Base-by-base conservation (phyloP, 1,140 invertebrate species). In the Propsilocerus akamusi region DNA sequence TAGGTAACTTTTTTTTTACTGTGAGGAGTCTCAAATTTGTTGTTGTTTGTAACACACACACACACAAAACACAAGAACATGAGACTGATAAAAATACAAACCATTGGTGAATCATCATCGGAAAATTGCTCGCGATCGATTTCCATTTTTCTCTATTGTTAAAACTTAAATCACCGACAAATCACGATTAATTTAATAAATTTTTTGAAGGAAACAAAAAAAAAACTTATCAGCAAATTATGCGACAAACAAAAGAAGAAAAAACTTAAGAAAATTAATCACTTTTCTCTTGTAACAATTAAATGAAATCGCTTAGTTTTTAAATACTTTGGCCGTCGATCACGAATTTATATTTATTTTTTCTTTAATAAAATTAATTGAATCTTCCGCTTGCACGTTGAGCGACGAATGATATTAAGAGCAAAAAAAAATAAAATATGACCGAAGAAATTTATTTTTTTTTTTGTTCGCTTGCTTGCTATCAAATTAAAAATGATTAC, bases 381-480 rank as follows among this genome's bases (percentile, higher is more conserved):
- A 41, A 41, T 41, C 22, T 41, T 41, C 22, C 14, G 14, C 14
- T 37, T 37, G 30, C 20, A 17, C 22, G 14, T 8, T 20, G 17
- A 41, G 22, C 28, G 28, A 30, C 28, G 10, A 17, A 41, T 8
- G 3, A 17, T 37, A n/a, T 37, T 6, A 12, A 37, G 5, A 12
- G 8, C 32, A 41, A 20, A n/a, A 41, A 17, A 41, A 41, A 41
- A 20, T 14, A 41, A 41, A 41, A 41, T 20, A 41, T 17, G n/a
- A 41, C 34, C 14, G 22, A n/a, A n/a, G n/a, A n/a, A n/a, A n/a
- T n/a, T n/a, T n/a, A n/a, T n/a, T n/a, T n/a, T n/a, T n/a, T 41
- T 41, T 41, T 41, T 41, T 41, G 34, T 41, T 41, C 34, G 34
- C 34, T 41, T 41, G 34, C 28, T 11, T 11, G 28, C 34, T n/a